phyloP scores from a whole-genome alignment of 2,113 vertebrate species.

The Syrmaticus mikado region DNA sequence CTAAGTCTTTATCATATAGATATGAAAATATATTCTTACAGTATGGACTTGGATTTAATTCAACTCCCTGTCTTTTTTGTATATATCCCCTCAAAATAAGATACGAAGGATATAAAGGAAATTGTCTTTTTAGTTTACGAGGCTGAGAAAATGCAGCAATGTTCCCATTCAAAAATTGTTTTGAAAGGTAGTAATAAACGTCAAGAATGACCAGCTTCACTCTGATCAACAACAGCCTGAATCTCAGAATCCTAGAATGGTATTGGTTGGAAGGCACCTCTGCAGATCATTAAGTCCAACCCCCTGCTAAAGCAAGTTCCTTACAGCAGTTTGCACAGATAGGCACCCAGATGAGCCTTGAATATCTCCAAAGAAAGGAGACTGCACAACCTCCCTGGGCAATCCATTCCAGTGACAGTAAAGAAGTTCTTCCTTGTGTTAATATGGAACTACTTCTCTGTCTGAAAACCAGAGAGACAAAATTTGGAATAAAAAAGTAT shows the following conservation, averaged over 20 bases:
- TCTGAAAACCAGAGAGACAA: background rate
- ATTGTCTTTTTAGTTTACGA: background rate
- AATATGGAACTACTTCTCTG: background rate
- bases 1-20: conserved; percentile 2
- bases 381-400: too few species aligned
- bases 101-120: background rate
- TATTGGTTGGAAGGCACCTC: too few species aligned
- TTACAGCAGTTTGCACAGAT: too few species aligned
- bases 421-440: too few species aligned
- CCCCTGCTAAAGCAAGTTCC: too few species aligned
- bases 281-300: too few species aligned
- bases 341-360: too few species aligned
- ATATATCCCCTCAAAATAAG: background rate
- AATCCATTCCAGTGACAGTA: too few species aligned
- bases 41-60: background rate
- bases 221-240: background rate
- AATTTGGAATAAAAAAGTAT: background rate
- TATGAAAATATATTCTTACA: conserved; percentile 40
- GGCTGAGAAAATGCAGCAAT: background rate
- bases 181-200: background rate
- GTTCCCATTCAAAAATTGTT: background rate
- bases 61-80: background rate
- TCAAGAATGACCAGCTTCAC: background rate
- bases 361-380: too few species aligned
- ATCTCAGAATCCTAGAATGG: too few species aligned